Evolutionary conservation across 2,797 vertebrate genomes (phyloP).

Genomic region (Pangasius mekongensis): DNA sequence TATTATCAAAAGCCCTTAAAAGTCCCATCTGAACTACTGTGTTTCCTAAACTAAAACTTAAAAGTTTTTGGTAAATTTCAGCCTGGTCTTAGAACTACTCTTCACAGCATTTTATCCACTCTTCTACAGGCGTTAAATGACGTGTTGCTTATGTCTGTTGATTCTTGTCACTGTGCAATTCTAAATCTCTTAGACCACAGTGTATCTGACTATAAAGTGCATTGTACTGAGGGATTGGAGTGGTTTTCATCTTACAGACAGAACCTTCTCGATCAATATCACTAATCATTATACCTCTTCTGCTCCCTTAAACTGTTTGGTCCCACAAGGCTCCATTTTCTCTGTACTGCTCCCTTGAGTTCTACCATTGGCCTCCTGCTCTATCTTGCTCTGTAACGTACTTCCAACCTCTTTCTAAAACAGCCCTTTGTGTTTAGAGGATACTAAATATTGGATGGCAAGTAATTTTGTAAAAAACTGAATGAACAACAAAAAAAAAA

Average conservation of each 20-base stretch:
- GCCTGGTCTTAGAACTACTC: not conserved
- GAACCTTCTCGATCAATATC: conserved; percentile 6
- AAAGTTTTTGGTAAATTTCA: not conserved
- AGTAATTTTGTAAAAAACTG: not conserved
- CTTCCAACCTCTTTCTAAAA: not conserved
- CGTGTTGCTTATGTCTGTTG: not conserved
- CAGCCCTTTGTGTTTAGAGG: not conserved
- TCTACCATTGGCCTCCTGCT: not conserved
- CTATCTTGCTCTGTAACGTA: not conserved
- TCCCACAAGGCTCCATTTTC: conserved; percentile 5
- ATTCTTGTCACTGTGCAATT: not conserved
- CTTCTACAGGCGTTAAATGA: not conserved
- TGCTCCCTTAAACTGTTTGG: not conserved
- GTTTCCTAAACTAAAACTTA: not conserved
- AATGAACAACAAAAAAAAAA: not conserved
- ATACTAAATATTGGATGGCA: not conserved
- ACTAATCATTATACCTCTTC: conserved; percentile 1
- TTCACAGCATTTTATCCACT: not conserved
- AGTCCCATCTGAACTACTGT: not conserved
- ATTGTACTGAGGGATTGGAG: not conserved
- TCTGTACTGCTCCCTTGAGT: not conserved
- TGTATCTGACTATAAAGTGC: conserved; percentile 15
- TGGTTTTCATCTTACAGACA: conserved; percentile 15
- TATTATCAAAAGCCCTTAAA: not conserved
- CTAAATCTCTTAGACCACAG: not conserved